Evolutionary conservation across 2,797 vertebrate genomes (phyloP).

Genomic region (Mus minutoides): DNA sequence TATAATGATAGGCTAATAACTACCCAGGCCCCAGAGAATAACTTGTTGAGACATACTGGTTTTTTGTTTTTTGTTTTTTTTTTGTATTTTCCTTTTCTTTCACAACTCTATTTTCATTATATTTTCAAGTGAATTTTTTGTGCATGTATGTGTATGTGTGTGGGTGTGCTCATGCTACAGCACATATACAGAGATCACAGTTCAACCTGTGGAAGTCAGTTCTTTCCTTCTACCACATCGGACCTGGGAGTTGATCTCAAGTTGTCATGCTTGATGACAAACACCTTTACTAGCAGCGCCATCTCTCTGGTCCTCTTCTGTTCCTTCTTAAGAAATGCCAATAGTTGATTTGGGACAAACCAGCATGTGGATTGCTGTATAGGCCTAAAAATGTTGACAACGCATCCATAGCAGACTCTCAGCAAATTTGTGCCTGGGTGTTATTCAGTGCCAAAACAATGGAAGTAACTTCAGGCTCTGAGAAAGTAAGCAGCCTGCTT

Average conservation of each 20-base stretch:
- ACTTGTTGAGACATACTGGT: neutral
- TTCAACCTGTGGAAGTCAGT: neutral
- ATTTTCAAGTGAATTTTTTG: neutral
- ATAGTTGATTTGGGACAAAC: neutral
- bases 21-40: neutral
- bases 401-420: neutral
- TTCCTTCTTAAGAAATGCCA: neutral
- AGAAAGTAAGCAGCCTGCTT: constrained; percentile 1
- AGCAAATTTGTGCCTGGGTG: neutral
- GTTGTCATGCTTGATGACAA: neutral
- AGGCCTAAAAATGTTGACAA: neutral
- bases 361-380: neutral
- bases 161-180: neutral
- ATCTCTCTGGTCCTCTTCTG: neutral
- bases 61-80: neutral
- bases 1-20: neutral
- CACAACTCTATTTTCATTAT: neutral
- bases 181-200: neutral
- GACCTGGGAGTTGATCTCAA: neutral
- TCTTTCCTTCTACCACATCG: neutral
- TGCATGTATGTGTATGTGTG: neutral
- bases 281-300: neutral
- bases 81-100: neutral
- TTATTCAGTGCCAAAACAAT: neutral
- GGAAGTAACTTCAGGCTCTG: neutral